A percentile compares a stretch with the other conserved stretches of the same genome.
phyloP scores from a whole-genome alignment of 2,888 invertebrate genomes.

The Leptinotarsa rubiginosa region DNA sequence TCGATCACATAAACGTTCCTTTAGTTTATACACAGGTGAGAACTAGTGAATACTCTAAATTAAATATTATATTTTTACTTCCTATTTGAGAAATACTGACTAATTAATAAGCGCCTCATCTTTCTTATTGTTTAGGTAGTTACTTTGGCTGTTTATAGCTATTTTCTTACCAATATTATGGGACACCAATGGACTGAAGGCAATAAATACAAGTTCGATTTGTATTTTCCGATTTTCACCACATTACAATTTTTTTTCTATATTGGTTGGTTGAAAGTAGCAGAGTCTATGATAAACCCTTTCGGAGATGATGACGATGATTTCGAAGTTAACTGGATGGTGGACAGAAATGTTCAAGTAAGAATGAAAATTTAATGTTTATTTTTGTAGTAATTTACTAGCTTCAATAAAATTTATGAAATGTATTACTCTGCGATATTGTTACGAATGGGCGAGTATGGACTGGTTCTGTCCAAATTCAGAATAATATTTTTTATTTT shows the following conservation, averaged over 20 bases:
- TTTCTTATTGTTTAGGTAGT: conserved; percentile 70
- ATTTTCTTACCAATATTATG: conserved; percentile 88
- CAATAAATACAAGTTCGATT: conserved; percentile 76
- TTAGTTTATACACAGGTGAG: conserved; percentile 83
- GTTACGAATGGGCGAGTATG: too few relatives aligned
- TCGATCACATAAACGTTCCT: conserved; percentile 84
- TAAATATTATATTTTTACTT: background rate
- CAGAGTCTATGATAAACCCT: conserved; percentile 90
- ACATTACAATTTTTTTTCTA: conserved; percentile 89
- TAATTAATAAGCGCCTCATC: background rate
- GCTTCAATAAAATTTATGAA: background rate
- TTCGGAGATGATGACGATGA: conserved; percentile 94
- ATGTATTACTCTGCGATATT: too few relatives aligned
- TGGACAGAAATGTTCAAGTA: conserved; percentile 89
- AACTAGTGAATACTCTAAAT: background rate
- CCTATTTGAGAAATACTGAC: background rate
- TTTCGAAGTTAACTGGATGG: conserved; percentile 93
- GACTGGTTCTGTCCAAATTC: too few relatives aligned
- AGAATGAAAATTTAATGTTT: conserved; percentile 27
- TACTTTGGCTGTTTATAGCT: conserved; percentile 92
- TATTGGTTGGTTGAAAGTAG: conserved; percentile 93
- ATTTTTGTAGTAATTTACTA: background rate
- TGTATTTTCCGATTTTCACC: conserved; percentile 91
- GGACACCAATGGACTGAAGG: conserved; percentile 87
- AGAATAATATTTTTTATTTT: too few relatives aligned